Evolutionary conservation across 2,888 invertebrate species (phyloP).

Genomic region (Anoplius nigerrimus): DNA sequence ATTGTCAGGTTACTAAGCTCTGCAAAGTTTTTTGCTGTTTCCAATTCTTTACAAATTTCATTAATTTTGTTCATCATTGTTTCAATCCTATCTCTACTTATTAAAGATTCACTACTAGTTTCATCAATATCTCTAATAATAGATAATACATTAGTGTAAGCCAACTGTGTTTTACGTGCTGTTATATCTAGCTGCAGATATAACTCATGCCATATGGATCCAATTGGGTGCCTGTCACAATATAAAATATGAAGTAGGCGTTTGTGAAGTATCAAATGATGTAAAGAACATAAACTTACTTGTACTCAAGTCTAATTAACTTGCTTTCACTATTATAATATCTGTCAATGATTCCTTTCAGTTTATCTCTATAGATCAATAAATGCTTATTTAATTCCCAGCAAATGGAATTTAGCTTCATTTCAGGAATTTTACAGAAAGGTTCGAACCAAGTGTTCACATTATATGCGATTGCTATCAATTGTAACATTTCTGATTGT

Average conservation of each 20-base stretch:
- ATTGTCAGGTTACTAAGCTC: conserved; percentile 65
- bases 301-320: conserved; percentile 38
- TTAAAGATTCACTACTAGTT: conserved; percentile 34
- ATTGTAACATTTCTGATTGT: conserved; percentile 68
- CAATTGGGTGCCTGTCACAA: conserved; percentile 47
- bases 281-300: conserved; percentile 16
- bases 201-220: conserved; percentile 66
- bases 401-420: conserved; percentile 51
- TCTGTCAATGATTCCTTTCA: conserved; percentile 50
- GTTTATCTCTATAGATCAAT: conserved; percentile 41
- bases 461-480: conserved; percentile 62
- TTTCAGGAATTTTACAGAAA: conserved; percentile 44
- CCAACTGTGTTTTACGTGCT: conserved; percentile 64
- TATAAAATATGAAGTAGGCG: conserved; percentile 2
- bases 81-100: conserved; percentile 46
- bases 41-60: conserved; percentile 62
- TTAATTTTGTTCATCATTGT: conserved; percentile 56
- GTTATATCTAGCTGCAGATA: conserved; percentile 67
- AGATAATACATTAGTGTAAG: conserved; percentile 59
- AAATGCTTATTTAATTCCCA: conserved; percentile 46
- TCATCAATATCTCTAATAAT: conserved; percentile 64
- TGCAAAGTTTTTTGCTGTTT: conserved; percentile 64
- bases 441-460: conserved; percentile 38
- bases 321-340: conserved; percentile 55
- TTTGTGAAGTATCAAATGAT: not conserved